phyloP scores from a whole-genome alignment of 2,797 vertebrate species.

The Carapus acus region DNA sequence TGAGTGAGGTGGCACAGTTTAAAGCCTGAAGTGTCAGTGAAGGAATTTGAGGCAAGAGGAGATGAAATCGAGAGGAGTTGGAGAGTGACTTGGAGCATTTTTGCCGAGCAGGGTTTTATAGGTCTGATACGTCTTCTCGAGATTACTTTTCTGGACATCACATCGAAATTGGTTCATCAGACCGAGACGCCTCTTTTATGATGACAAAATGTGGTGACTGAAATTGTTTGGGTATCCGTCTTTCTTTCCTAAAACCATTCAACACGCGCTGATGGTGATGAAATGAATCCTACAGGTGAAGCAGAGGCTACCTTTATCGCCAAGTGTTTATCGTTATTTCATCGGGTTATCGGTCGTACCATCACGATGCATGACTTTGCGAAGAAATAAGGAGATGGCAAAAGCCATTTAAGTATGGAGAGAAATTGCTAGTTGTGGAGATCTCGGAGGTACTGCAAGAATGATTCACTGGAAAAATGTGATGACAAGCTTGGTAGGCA shows the following conservation, averaged over 20 bases:
- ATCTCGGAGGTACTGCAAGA: too few species aligned
- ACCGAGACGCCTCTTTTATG: slow-evolving; percentile 2
- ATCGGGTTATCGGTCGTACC: slow-evolving; percentile 33
- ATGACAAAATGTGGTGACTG: slow-evolving; percentile 19
- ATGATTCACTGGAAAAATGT: too few species aligned
- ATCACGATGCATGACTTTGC: slow-evolving; percentile 8
- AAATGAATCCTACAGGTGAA: slow-evolving; percentile 40
- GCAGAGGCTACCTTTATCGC: slow-evolving; percentile 21
- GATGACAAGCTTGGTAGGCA: too few species aligned
- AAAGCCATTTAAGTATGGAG: slow-evolving; percentile 17
- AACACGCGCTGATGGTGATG: slow-evolving; percentile 16
- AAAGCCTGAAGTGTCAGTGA: slow-evolving; percentile 21
- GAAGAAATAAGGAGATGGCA: slow-evolving; percentile 15
- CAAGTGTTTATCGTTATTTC: slow-evolving; percentile 38
- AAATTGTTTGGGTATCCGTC: slow-evolving; percentile 37
- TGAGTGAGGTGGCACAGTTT: slow-evolving; percentile 23
- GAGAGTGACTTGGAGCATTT: slow-evolving; percentile 19
- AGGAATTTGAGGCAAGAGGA: slow-evolving; percentile 41
- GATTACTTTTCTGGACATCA: neutral
- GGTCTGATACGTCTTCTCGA: neutral
- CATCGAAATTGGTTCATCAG: slow-evolving; percentile 10
- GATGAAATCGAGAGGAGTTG: slow-evolving; percentile 45
- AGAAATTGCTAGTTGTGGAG: neutral
- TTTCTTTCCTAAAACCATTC: slow-evolving; percentile 46
- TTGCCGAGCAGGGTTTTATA: too few species aligned